Evolutionary conservation across 2,888 invertebrate genomes (phyloP), one percentile per base, ranked within the genome.

Genomic region (Caenorhabditis japonica): DNA sequence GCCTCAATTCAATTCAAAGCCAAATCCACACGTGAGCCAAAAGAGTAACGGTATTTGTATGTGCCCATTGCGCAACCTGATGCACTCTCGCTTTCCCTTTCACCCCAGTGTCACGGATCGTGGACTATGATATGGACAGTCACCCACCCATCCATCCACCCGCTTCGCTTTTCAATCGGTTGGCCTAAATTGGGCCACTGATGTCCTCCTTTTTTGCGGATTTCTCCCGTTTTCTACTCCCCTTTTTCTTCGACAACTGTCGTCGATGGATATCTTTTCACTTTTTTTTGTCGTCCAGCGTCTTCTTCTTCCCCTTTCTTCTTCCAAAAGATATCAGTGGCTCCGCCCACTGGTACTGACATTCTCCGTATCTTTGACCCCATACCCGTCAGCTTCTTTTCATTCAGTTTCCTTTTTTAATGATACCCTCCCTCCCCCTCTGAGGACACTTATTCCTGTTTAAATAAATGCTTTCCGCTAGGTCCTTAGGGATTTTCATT

Each of bases 321-420:
- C 34, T 25, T 10, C 34, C 7, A 17, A 30, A 17, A 53, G 17
- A 30, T 30, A 30, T 30, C 30, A 30, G 30, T 30, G 30, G 30
- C 10, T 5, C 46, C 55, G 46, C 64, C 62, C 46, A 53, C 52
- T 55, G 64, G 64, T 47, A 56, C 47, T 41, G 27, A 64, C 64
- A 64, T 49, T 47, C 64, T 55, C 64, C 64, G 64, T 64, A 64
- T 64, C 64, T 64, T 33, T 62, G 27, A 56, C 64, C 49, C 53
- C 10, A 23, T 36, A 44, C 17, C 15, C 23, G n/a, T 34, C 27
- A n/a, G 17, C 17, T 41, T 30, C 30, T 30, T 5, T 30, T 10
- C 30, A 30, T 30, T 30, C 10, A 10, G 7, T 7, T 10, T 30
- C 10, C 30, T 30, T 30, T 30, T 30, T 5, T 10, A 10, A 10